Base-by-base conservation (phyloP, 2,797 vertebrate genomes). In the Mormyrus proboscirostris region DNA sequence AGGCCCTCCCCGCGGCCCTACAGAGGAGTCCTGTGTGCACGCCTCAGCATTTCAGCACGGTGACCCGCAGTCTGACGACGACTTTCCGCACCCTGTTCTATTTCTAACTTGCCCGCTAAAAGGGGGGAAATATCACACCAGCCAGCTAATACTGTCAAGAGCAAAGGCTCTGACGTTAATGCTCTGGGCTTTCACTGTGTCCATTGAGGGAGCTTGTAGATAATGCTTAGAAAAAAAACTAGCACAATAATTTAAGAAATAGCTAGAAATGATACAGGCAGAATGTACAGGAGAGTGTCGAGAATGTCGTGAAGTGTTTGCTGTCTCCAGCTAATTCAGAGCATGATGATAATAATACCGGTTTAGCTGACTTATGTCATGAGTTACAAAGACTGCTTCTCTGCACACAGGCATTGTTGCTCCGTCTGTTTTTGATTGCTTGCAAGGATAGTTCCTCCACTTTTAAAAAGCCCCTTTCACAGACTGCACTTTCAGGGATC, bases 11-110 rank as follows among this genome's bases (percentile, higher is more conserved):
- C 83, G 82, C 86, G 85, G 69, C 84, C 90, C 88, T 89, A 92
- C 12, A 69, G 84, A 95, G 91, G 93, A 95, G 95, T 95, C 94
- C 55, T 88, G 90, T 93, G 88, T 91, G 89, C 88, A 82, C 14
- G 25, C 0, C 91, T 89, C 90, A 93, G 92, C 86, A 89, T 62
- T 90, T 89, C 91, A 82, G 65, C 88, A 91, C 86, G 91, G 89
- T 91, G 89, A 89, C 91, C 91, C 88, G 91, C 87, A 55, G 69
- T 87, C 90, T 89, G 89, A 89, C 89, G 86, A 90, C 92, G 85
- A 22, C 57, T 84, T 51, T 89, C 91, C 90, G 33, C 85, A 90
- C 92, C 73, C 84, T 90, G 53, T 89, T 90, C 91, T 88, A 91
- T 92, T 93, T 95, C 91, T 91, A 92, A 91, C 89, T 59, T 87